Base-by-base conservation (phyloP, 2,113 vertebrate species). In the Sinocyclocheilus anshuiensis region DNA sequence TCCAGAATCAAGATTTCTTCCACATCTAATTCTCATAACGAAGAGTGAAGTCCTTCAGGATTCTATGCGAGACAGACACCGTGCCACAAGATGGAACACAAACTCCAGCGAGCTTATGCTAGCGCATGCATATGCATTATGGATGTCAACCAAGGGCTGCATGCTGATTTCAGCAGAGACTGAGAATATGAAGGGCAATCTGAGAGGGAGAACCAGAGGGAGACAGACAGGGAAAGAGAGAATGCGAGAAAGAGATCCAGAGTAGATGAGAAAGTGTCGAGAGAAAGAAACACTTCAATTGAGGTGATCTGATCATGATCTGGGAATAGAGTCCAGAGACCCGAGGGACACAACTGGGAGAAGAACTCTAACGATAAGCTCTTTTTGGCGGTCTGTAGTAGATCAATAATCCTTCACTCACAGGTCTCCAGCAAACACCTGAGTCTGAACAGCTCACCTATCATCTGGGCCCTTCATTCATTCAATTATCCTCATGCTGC, bases 351-450 rank as follows among this genome's bases (percentile, higher is more conserved):
- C 75, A 53, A 77, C 12, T 26, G 89, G 84, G 79, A 92, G 91
- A 83, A 88, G 83, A 87, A 87, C 75, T 86, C 89, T 91, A 90
- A 84, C 89, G 90, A 89, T 90, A 90, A 91, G 91, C 86, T 87
- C 90, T 86, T 87, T 88, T 91, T 90, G 91, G 92, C 90, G 91
- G 90, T 87, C 90, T 50, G 87, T 82, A 91, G 89, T 87, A 92
- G 93, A 94, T 95, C 93, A 91, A 94, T 94, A 92, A 83, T 61
- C 50, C 87, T 89, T 85, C 89, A 86, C 90, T 92, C 92, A 91
- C 90, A 48, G 59, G 80, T 91, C 90, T 92, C 88, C 89, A 81
- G 90, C 89, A 90, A 83, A 12, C 92, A 93, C 90, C 91, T 90
- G 91, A 90, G 91, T 85, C 86, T 87, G 89, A 92, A 90, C 90